Evolutionary conservation across 1,140 invertebrate genomes (phyloP).

Genomic region (Drosophila carrolli): DNA sequence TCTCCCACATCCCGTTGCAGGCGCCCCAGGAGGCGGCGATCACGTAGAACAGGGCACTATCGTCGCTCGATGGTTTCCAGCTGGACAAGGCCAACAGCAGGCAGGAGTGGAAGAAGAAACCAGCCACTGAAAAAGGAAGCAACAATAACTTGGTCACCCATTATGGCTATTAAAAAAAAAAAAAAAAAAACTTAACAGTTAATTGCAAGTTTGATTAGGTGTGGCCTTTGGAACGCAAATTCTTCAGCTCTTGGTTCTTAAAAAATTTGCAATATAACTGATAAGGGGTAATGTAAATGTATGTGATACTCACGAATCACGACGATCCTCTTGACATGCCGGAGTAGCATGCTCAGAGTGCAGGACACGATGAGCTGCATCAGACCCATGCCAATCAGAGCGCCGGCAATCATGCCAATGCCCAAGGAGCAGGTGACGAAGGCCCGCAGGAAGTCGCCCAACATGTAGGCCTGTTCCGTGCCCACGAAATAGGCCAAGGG

Average conservation of each 20-base stretch:
- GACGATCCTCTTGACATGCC: constrained; percentile 87
- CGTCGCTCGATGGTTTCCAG: constrained; percentile 89
- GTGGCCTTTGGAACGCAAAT: no score
- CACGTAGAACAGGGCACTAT: constrained; percentile 89
- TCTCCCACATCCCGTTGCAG: constrained; percentile 91
- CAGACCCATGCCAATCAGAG: constrained; percentile 87
- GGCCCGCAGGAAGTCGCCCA: constrained; percentile 87
- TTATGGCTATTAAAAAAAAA: no score
- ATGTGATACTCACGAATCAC: constrained; percentile 86
- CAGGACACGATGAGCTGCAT: constrained; percentile 88
- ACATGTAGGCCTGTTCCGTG: constrained; percentile 89
- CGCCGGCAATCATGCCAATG: constrained; percentile 86
- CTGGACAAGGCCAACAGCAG: constrained; percentile 87
- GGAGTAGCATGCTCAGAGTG: constrained; percentile 88
- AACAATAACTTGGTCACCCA: neutral
- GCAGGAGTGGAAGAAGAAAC: constrained; percentile 88
- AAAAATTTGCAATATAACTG: no score
- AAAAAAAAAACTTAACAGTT: no score
- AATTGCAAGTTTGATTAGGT: neutral
- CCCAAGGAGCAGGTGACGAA: constrained; percentile 87
- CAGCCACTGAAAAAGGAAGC: constrained; percentile 85
- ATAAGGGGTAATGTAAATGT: no score
- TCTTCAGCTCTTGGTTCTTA: no score
- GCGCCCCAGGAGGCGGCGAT: constrained; percentile 90
- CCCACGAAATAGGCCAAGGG: constrained; percentile 89